Evolutionary conservation across 2,888 invertebrate species (phyloP).

Genomic region (Agriopis marginaria): DNA sequence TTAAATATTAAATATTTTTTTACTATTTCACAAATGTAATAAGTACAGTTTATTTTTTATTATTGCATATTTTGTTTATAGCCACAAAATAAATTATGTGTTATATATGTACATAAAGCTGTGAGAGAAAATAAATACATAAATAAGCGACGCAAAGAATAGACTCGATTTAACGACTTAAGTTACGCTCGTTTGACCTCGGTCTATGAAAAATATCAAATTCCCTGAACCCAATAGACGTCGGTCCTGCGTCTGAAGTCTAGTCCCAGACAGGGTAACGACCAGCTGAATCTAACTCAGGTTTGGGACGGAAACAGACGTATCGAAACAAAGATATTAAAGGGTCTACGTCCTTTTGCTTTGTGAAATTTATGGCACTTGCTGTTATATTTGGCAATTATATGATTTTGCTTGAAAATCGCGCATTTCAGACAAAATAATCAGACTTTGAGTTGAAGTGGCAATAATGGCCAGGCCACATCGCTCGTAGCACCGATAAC

Average conservation of each 20-base stretch:
- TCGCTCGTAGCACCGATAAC: too few species aligned
- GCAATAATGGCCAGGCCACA: too few species aligned
- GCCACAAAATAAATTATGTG: too few species aligned
- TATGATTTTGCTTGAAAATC: too few species aligned
- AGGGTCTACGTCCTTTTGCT: neutral
- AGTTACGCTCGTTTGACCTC: neutral
- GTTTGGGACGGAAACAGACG: neutral
- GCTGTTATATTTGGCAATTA: neutral
- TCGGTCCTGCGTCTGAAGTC: neutral
- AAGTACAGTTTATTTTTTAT: too few species aligned
- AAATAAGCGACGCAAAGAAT: neutral
- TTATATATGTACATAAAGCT: too few species aligned
- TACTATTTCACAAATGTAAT: too few species aligned
- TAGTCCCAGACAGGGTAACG: slow-evolving; percentile 25
- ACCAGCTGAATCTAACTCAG: slow-evolving; percentile 7
- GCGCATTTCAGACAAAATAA: too few species aligned
- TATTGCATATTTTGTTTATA: too few species aligned
- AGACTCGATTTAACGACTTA: neutral
- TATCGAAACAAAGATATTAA: slow-evolving; percentile 4
- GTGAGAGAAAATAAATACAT: neutral
- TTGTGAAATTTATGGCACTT: neutral
- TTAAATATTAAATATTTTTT: too few species aligned
- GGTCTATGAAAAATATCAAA: neutral
- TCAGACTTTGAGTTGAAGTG: too few species aligned
- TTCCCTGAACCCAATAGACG: slow-evolving; percentile 8